Evolutionary conservation across 37 sponge, comb jelly and placozoan species (phyloP), one percentile per base, ranked within the genome.

Genomic region (Chondrilla cf. caribensis): DNA sequence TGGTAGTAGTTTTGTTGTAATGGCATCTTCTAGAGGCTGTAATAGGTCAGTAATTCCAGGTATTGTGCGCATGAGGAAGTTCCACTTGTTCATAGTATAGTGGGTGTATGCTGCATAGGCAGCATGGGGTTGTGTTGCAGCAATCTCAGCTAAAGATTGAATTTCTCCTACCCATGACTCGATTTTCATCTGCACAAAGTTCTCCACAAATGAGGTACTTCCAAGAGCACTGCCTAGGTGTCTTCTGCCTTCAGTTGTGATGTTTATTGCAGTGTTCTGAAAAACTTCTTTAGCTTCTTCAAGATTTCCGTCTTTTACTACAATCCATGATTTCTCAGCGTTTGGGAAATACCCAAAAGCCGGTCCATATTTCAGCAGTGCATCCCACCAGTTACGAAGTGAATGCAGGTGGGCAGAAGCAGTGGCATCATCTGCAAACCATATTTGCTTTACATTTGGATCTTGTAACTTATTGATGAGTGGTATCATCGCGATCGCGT

Each of bases 381-480:
- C 35, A 38, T 83, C 77, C 83, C 87, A 87, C 79, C 87, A 82
- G 42, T 40, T 22, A 18, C 70, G 24, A 19, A 87, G 41, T n/a
- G 18, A 1, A 19, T 38, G 39, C 14, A 87, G 41, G 22, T 35
- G 38, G 8, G 80, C 84, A 38, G 54, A 47, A 79, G 84, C 65
- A 11, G 84, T 29, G 29, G 81, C 88, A 83, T 83, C 87, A 77
- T 87, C 87, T 37, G 87, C 84, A 66, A 83, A 88, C 84, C 84
- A 88, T 26, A 70, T 26, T 68, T 89, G 85, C 54, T 73, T 81
- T 0, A 77, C 32, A 38, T 19, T 8, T 43, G 26, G 28, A 25
- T 73, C 47, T 32, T 58, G 51, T 15, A 78, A 81, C 28, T 58
- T 39, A 22, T 75, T 31, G 58, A 88, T 84, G 15, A 88, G 89